Base-by-base conservation (phyloP, 2,888 invertebrate species). In the Watsonalla binaria region DNA sequence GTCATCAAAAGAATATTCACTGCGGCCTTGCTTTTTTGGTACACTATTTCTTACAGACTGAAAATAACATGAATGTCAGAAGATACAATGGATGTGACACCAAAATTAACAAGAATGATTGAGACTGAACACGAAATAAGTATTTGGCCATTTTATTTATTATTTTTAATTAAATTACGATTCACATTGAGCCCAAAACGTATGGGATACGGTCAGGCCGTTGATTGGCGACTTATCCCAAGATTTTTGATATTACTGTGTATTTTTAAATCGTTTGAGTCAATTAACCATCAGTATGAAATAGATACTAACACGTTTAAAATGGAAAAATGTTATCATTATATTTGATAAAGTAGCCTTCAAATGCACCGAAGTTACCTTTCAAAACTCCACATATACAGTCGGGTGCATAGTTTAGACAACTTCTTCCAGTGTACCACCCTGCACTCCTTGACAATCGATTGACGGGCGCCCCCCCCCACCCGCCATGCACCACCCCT, bases 391-490 rank as follows among this genome's bases (percentile, higher is more conserved):
- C 42, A 42, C 42, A 42, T 11, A 42, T 11, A 11, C 11, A 37
- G 37, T 9, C 8, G 5, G 11, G 42, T 42, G 42, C 42, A 42
- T 42, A 42, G 42, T 11, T 42, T 11, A 42, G 42, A 42, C 42
- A 42, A 42, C 42, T 42, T 42, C 42, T 42, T 49, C 37, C 49
- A 49, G 55, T 55, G 53, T 47, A 60, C 71, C 74, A 75, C 37
- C 70, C 70, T 82, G 83, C 85, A 82, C 85, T 84, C 82, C 85
- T 88, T 89, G 89, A 89, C 89, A 91, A 92, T 92, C 92, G 92
- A 92, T 92, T 92, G 92, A 91, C 90, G 90, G 88, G 88, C 84
- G 86, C 80, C 86, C 76, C 73, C 77, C 74, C 66, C 54, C 50
- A 55, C 59, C 60, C 56, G 61, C 59, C 68, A 65, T 48, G 67